Conservation (phyloP, 2,797 vertebrate genomes). For the Picus viridis region DNA sequence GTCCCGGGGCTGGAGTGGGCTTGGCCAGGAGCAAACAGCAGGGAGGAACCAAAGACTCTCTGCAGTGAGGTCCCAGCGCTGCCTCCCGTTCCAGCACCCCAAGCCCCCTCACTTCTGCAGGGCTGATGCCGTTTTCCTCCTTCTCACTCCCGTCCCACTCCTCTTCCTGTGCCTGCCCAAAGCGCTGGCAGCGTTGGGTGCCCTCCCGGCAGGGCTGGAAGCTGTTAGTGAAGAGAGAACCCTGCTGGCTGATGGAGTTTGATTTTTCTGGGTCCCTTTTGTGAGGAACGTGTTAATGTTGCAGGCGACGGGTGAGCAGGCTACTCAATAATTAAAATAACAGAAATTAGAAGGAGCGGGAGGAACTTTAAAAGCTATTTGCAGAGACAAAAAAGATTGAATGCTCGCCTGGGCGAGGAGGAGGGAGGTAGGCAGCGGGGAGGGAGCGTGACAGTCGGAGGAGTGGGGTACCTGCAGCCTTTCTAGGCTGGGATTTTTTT, state of each 20-base stretch:
- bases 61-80: neutral
- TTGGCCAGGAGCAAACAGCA: neutral
- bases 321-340: slow-evolving; percentile 79
- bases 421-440: neutral
- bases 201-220: slow-evolving; percentile 65
- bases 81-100: neutral
- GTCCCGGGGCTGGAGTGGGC: neutral
- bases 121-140: neutral
- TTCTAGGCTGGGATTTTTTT: neutral
- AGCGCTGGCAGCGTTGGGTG: neutral
- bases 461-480: neutral
- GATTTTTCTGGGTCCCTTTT: slow-evolving; percentile 62
- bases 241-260: slow-evolving; percentile 57
- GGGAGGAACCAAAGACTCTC: neutral
- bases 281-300: slow-evolving; percentile 46
- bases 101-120: neutral
- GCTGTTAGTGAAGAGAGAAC: slow-evolving; percentile 56
- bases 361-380: slow-evolving; percentile 77
- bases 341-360: slow-evolving; percentile 69
- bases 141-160: neutral
- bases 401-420: slow-evolving; percentile 25
- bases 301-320: slow-evolving; percentile 56
- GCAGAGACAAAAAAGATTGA: slow-evolving; percentile 64
- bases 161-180: neutral
- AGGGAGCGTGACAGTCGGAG: neutral